phyloP scores from a whole-genome alignment of 2,888 invertebrate genomes.

The Tetheella fluctuosa region DNA sequence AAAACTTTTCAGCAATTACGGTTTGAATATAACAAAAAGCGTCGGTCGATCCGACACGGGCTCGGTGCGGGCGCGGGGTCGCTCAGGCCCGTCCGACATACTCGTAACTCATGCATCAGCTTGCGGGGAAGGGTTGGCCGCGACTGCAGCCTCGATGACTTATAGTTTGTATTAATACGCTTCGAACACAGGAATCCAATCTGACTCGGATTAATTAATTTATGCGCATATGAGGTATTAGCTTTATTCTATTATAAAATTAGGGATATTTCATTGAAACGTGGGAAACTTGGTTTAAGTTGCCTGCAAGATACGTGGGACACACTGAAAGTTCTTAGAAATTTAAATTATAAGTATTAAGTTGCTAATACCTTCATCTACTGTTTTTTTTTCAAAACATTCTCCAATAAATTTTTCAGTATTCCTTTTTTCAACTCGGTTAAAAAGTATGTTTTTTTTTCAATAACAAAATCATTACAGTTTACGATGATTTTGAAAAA shows the following conservation, averaged over 20 bases:
- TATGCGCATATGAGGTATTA: conserved; percentile 41
- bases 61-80: conserved; percentile 45
- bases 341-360: too few species aligned
- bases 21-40: conserved; percentile 82
- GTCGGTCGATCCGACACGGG: conserved; percentile 67
- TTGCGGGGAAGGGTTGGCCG: conserved; percentile 76
- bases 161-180: conserved; percentile 77
- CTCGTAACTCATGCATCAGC: conserved; percentile 79
- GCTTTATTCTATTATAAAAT: conserved; percentile 40
- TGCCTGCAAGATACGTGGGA: background rate
- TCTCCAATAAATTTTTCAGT: too few species aligned
- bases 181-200: conserved; percentile 72
- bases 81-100: conserved; percentile 54
- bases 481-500: background rate
- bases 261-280: conserved; percentile 19
- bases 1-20: conserved; percentile 84
- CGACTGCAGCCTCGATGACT: conserved; percentile 73
- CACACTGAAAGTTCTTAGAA: too few species aligned
- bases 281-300: conserved; percentile 18
- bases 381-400: too few species aligned
- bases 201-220: conserved; percentile 71
- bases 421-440: too few species aligned
- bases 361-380: too few species aligned
- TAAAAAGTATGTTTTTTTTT: too few species aligned
- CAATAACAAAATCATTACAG: too few species aligned